Evolutionary conservation across 2,113 vertebrate species (phyloP).

Genomic region (Eretmochelys imbricata): DNA sequence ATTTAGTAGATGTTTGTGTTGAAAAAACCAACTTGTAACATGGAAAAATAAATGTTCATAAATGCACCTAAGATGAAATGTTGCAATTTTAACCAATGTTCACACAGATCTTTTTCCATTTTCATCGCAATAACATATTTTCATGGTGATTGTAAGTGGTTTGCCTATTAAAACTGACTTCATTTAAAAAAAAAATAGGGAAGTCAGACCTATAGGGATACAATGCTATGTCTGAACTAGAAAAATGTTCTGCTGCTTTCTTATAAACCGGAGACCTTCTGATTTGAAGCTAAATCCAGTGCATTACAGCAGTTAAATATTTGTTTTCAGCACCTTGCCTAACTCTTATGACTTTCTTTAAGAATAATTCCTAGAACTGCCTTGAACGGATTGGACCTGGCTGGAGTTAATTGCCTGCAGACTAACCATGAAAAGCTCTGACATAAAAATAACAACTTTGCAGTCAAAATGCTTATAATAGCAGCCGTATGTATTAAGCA

Average conservation of each 20-base stretch:
- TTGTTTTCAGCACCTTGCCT: background rate
- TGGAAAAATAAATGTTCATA: constrained; percentile 8
- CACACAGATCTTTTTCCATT: constrained; percentile 35
- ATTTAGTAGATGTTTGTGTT: background rate
- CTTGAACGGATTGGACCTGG: background rate
- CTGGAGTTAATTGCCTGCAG: background rate
- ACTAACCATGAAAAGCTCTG: background rate
- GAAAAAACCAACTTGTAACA: background rate
- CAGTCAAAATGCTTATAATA: background rate
- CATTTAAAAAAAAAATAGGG: constrained; percentile 14
- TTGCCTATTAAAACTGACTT: constrained; percentile 12
- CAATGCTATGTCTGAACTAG: background rate
- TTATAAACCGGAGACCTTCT: background rate
- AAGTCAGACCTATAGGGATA: background rate
- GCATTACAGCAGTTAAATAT: background rate
- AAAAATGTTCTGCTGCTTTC: background rate
- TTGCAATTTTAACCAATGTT: constrained; percentile 25
- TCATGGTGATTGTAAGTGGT: constrained; percentile 27
- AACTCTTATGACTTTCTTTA: background rate
- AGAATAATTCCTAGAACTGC: background rate
- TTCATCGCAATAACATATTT: constrained; percentile 22
- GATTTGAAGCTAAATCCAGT: background rate
- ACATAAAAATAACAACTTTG: background rate
- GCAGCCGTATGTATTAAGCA: background rate
- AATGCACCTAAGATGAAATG: constrained; percentile 19